Evolutionary conservation across 2,888 invertebrate species (phyloP), one percentile per base, ranked within the genome.

Genomic region (Andrena hattorfiana): DNA sequence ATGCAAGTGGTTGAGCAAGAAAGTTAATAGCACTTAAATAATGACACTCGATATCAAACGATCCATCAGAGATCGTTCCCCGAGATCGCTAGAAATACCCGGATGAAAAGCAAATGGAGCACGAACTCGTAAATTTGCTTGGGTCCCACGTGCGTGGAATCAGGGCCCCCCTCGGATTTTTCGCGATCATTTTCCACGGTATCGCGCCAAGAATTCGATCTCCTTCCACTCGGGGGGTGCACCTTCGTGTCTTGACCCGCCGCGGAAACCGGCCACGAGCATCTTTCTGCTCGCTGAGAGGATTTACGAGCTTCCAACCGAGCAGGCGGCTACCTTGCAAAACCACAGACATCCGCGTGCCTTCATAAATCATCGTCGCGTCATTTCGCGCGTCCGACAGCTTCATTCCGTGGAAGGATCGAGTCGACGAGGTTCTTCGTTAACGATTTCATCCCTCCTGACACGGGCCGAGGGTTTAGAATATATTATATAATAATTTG

Each of bases 291-390:
- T 26, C 28, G 60, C 13, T n/a, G 23, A 56, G 71, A 72, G 59
- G 73, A 86, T 86, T 87, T 86, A 87, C 78, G 86, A 83, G 68
- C 77, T 80, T 48, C 16, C 76, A 23, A 4, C 67, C 56, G 67
- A 28, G 16, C 63, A 66, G 56, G 67, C 75, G 64, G 28, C 56
- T 70, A 42, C 59, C 79, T 28, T 13, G 54, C 48, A 13, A n/a
- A 68, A 51, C 64, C 63, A 59, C 42, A 42, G 42, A 13, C 42
- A 42, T 42, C 72, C 62, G 62, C 69, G 72, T 59, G 56, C 63
- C 73, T 76, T 10, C 85, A 87, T 86, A 87, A 86, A 86, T 86
- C 87, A 86, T 85, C 81, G 85, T 87, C 86, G 56, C 77, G 87
- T 86, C 86, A 87, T 87, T 85, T 87, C 77, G 51, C 74, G 51